Base-by-base conservation (phyloP, 2,797 vertebrate genomes). In the Hipposideros larvatus region DNA sequence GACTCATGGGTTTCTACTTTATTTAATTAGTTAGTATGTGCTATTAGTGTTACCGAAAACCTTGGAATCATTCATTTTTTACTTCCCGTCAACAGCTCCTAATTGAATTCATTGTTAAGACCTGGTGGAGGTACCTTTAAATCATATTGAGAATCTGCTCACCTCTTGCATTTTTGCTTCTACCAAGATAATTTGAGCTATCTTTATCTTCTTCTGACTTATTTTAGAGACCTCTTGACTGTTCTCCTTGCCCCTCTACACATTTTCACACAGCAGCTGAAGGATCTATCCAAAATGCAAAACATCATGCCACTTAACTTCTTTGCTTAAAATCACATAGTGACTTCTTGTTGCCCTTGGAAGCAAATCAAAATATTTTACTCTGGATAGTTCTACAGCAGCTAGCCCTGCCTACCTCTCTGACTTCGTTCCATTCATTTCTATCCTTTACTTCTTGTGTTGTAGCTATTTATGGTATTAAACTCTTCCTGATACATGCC, bases 151-250 rank as follows among this genome's bases (percentile, higher is more conserved):
- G 31, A 78, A 73, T 68, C 73, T 73, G 5, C 59, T 70, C 34
- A 51, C 1, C 14, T 74, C 19, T 61, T 57, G 43, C 26, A 80
- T 28, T 90, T 84, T 80, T 80, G 28, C 43, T 79, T 18, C 34
- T 86, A 53, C 5, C 41, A n/a, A 61, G 51, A 28, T 71, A 22
- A 8, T 75, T 41, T 74, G 63, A 82, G 11, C 11, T 61, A 65
- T 46, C 28, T 87, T 87, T 26, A 59, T 78, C 51, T 83, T 68
- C 66, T 88, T 89, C 13, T 83, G 59, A 63, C 77, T 71, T 90
- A 51, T 57, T 68, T 41, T 65, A 21, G 37, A 75, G 53, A 48
- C 53, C 7, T 66, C 19, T 48, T 93, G 22, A 61, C 8, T 41
- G 16, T 7, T 55, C 28, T 55, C 28, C n/a, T 46, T 65, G 28